Percentiles rank a stretch among this genome's conserved stretches.
Evolutionary conservation across 2,888 invertebrate genomes (phyloP).

Genomic region (Agrochola lota): DNA sequence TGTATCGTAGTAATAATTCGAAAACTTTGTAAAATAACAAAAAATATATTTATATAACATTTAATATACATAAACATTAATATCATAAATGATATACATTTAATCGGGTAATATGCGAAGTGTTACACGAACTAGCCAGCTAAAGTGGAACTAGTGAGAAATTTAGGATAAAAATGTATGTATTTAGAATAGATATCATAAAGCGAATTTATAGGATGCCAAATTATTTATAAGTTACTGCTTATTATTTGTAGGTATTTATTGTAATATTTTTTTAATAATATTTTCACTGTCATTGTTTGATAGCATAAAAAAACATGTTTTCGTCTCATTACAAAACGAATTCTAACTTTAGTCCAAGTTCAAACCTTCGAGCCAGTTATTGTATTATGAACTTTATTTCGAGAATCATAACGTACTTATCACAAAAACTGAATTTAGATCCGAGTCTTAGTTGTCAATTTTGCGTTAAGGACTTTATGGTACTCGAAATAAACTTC

Average conservation of each 20-base stretch:
- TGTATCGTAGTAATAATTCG: constrained; percentile 87
- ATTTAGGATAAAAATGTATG: neutral
- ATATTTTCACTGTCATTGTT: neutral
- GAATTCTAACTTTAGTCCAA: neutral
- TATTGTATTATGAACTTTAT: neutral
- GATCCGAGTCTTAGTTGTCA: neutral
- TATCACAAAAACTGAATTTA: neutral
- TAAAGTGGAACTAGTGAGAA: neutral
- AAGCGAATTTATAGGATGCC: constrained; percentile 8
- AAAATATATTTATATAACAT: constrained; percentile 63
- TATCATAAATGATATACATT: constrained; percentile 36
- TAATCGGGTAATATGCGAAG: constrained; percentile 36
- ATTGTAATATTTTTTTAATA: neutral
- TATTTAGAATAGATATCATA: neutral
- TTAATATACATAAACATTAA: constrained; percentile 61
- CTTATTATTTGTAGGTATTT: constrained; percentile 2
- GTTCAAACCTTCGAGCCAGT: neutral
- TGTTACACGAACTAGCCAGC: constrained; percentile 5
- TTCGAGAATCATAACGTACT: neutral
- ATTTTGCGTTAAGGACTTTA: neutral
- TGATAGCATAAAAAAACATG: neutral
- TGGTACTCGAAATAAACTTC: neutral
- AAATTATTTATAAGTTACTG: constrained; percentile 10
- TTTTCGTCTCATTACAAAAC: neutral
- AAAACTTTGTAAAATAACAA: constrained; percentile 77